These are phyloP conservation scores for Archocentrus centrarchus DNA, from an alignment of 2,113 vertebrate species.

Conservation along the genomic window DNA sequence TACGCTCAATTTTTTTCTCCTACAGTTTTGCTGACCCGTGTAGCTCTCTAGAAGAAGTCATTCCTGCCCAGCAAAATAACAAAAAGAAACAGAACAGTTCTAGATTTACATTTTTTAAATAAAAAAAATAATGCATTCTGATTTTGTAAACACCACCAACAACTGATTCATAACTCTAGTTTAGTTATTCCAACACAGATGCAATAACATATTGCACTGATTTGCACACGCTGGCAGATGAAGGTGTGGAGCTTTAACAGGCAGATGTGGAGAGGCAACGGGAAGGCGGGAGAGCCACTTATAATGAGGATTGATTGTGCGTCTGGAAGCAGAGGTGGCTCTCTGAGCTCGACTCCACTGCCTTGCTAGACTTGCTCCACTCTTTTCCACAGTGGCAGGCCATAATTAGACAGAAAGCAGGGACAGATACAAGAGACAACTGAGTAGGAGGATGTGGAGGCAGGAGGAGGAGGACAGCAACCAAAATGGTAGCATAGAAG, in stretches of 20 bases:
- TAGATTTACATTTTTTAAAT: not conserved
- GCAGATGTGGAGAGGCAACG: constrained; percentile 41
- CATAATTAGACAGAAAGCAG: constrained; percentile 76
- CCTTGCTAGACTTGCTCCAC: constrained; percentile 61
- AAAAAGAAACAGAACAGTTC: not conserved
- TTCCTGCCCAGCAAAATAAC: not conserved
- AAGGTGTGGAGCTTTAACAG: constrained; percentile 47
- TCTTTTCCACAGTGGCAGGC: constrained; percentile 65
- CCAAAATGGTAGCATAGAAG: constrained; percentile 46
- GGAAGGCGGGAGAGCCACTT: constrained; percentile 40
- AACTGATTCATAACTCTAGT: not conserved
- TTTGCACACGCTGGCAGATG: constrained; percentile 20
- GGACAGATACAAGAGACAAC: constrained; percentile 65
- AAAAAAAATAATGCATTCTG: not conserved
- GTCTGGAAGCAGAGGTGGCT: constrained; percentile 70
- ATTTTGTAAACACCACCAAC: not conserved
- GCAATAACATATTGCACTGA: constrained; percentile 27
- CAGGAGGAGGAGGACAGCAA: constrained; percentile 49
- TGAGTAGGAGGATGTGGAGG: constrained; percentile 64
- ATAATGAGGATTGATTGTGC: constrained; percentile 75
- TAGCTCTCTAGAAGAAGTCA: not conserved
- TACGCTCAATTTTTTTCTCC: not conserved
- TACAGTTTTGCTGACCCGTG: not conserved
- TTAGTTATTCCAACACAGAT: constrained; percentile 12
- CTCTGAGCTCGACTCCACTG: constrained; percentile 60